Evolutionary conservation across 2,797 vertebrate genomes (phyloP).

Genomic region (Danio aesculapii): DNA sequence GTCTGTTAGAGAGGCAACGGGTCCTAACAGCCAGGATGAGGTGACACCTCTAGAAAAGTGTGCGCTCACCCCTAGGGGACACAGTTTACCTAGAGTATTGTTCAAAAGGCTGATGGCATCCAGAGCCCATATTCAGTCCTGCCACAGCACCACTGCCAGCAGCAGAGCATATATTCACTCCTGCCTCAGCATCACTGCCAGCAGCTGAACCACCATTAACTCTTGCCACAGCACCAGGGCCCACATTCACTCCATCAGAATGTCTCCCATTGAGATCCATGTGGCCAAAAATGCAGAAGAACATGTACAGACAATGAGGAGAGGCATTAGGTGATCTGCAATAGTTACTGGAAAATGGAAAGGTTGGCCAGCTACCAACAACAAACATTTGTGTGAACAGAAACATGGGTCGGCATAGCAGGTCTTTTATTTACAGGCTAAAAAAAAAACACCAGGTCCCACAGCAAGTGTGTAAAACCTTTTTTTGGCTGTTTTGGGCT

Average conservation of each 20-base stretch:
- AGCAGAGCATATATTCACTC: no score
- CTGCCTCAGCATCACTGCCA: no score
- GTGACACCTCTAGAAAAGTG: no score
- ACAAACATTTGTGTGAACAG: background rate
- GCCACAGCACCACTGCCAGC: no score
- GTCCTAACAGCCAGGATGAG: no score
- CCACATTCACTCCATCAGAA: background rate
- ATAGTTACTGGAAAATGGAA: background rate
- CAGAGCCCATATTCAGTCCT: no score
- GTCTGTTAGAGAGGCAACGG: no score
- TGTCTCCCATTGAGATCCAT: background rate
- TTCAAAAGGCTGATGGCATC: no score
- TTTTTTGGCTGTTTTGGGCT: background rate
- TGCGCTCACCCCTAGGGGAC: no score
- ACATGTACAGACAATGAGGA: background rate
- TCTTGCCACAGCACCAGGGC: background rate
- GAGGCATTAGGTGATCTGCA: background rate
- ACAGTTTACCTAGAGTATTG: no score
- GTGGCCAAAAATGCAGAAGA: conserved; percentile 1
- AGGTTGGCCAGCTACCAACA: background rate
- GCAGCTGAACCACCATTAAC: background rate
- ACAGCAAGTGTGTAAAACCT: background rate
- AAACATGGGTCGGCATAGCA: background rate
- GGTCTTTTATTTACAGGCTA: background rate
- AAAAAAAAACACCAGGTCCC: background rate